A percentile compares a stretch with the other conserved stretches of the same genome.
These are phyloP conservation scores for Pseudolaguvia tuberculata DNA, from an alignment of 2,113 vertebrate species.

Conservation along the genomic window DNA sequence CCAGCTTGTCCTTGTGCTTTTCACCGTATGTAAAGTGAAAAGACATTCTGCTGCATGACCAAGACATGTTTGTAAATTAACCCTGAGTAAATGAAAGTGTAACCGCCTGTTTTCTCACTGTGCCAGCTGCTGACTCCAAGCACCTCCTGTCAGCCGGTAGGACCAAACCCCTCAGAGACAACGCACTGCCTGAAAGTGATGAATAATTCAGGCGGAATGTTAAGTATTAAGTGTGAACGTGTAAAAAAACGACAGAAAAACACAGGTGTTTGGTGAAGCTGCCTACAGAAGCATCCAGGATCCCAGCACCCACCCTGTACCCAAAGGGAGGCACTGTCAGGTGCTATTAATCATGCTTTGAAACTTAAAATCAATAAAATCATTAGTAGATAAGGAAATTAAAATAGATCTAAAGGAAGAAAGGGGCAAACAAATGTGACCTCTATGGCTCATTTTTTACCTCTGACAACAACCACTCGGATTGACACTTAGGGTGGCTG, in stretches of 20 bases:
- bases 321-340: not conserved
- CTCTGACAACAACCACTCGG: not conserved
- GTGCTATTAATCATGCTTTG: constrained; percentile 12
- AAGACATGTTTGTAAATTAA: constrained; percentile 4
- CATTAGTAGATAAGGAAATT: not conserved
- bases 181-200: constrained; percentile 16
- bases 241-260: not conserved
- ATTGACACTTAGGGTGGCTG: not conserved
- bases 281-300: not conserved
- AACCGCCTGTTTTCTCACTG: not conserved
- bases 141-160: constrained; percentile 2
- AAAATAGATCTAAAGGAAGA: not conserved
- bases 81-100: constrained; percentile 16
- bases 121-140: constrained; percentile 23
- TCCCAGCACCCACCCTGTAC: not conserved
- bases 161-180: not conserved
- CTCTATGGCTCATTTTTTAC: not conserved
- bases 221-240: constrained; percentile 35
- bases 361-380: constrained; percentile 19
- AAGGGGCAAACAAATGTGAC: not conserved
- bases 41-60: not conserved
- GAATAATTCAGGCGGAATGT: constrained; percentile 32
- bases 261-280: not conserved
- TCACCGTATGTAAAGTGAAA: not conserved
- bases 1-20: not conserved